Conservation (phyloP, 2,888 invertebrate species). For the Calliphora vomitoria region DNA sequence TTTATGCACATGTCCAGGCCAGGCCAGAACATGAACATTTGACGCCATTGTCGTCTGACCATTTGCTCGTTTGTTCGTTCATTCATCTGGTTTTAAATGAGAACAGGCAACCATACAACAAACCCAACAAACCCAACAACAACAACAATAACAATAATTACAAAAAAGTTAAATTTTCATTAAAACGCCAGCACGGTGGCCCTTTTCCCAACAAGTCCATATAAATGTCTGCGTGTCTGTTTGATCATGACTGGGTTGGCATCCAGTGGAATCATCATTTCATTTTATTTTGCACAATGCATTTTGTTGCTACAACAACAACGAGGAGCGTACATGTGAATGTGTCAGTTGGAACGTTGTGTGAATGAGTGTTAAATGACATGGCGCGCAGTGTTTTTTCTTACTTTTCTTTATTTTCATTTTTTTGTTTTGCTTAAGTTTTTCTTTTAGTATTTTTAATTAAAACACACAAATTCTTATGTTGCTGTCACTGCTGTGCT, state of each 20-base stretch:
- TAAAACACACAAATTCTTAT: conserved; percentile 81
- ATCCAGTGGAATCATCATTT: conserved; percentile 42
- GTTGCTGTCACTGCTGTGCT: conserved; percentile 74
- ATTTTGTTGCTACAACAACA: conserved; percentile 18
- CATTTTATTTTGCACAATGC: conserved; percentile 31
- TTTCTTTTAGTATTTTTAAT: conserved; percentile 77
- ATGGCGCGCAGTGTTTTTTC: conserved; percentile 65
- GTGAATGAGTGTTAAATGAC: conserved; percentile 51
- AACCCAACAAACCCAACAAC: not conserved
- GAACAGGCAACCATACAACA: conserved; percentile 7
- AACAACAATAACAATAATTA: conserved; percentile 14
- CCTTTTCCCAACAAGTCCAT: conserved; percentile 54
- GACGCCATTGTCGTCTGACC: conserved; percentile 48
- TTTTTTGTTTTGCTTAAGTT: conserved; percentile 8
- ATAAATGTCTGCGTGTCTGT: conserved; percentile 47
- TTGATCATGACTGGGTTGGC: conserved; percentile 49
- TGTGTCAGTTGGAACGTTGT: conserved; percentile 30
- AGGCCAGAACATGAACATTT: conserved; percentile 37
- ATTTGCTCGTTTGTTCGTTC: conserved; percentile 17
- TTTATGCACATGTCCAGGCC: conserved; percentile 31
- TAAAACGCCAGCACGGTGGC: conserved; percentile 63
- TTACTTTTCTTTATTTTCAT: not conserved
- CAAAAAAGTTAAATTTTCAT: conserved; percentile 61
- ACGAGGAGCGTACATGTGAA: conserved; percentile 8
- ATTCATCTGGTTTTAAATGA: conserved; percentile 33